Evolutionary conservation across 2,888 invertebrate genomes (phyloP).

Genomic region (Gandaritis pyraliata): DNA sequence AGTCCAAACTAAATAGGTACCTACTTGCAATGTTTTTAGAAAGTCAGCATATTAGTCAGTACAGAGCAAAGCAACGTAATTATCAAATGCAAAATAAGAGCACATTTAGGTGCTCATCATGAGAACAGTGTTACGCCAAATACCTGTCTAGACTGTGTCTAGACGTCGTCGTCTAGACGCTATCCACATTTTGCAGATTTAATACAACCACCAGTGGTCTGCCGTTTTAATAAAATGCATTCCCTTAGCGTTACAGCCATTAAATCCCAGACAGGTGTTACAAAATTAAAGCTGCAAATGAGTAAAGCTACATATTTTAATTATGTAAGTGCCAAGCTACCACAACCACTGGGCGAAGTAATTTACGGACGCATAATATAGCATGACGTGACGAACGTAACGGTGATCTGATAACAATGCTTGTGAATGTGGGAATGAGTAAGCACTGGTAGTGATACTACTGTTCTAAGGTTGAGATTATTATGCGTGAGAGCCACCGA

Average conservation of each 20-base stretch:
- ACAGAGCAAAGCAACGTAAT: too few species aligned
- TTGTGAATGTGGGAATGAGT: constrained; percentile 46
- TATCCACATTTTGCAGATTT: constrained; percentile 70
- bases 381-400: constrained; percentile 40
- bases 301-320: constrained; percentile 19
- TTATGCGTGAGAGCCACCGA: not conserved
- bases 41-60: constrained; percentile 4
- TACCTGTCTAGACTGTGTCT: constrained; percentile 82
- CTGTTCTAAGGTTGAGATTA: constrained; percentile 2
- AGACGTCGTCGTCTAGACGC: constrained; percentile 79
- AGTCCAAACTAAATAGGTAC: not conserved
- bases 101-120: constrained; percentile 68
- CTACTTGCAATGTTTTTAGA: not conserved
- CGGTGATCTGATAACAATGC: constrained; percentile 44
- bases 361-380: constrained; percentile 36
- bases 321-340: constrained; percentile 39
- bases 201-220: constrained; percentile 49
- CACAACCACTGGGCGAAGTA: constrained; percentile 36
- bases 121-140: constrained; percentile 71
- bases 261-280: constrained; percentile 29
- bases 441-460: constrained; percentile 48
- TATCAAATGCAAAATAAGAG: constrained; percentile 54
- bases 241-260: constrained; percentile 37
- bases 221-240: constrained; percentile 44
- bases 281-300: constrained; percentile 19